These are phyloP conservation scores for Rhodophaea formosa DNA, from an alignment of 2,888 invertebrate genomes.

Conservation along the genomic window DNA sequence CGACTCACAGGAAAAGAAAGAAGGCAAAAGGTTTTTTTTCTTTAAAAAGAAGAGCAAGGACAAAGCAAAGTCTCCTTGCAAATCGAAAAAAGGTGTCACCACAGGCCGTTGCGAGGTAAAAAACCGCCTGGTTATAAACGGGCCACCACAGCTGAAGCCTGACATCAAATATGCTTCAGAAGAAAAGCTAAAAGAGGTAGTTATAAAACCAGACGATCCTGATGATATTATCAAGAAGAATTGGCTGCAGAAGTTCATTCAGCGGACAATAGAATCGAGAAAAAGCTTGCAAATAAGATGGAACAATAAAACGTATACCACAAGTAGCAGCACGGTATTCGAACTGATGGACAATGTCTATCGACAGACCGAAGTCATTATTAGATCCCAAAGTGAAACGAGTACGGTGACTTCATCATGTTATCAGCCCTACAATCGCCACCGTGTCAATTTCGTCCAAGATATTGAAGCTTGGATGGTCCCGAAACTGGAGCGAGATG, in stretches of 20 bases:
- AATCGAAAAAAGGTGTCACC: conserved; percentile 52
- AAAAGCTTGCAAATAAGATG: conserved; percentile 60
- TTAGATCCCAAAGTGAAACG: conserved; percentile 54
- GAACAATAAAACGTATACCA: conserved; percentile 58
- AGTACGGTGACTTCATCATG: conserved; percentile 43
- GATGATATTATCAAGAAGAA: conserved; percentile 44
- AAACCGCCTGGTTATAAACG: conserved; percentile 54
- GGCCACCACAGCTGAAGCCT: conserved; percentile 30
- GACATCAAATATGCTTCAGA: background rate
- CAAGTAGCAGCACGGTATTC: conserved; percentile 61
- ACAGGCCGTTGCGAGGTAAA: conserved; percentile 61
- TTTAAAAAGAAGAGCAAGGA: conserved; percentile 55
- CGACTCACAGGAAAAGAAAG: conserved; percentile 38
- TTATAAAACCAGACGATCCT: conserved; percentile 28
- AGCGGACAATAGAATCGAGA: conserved; percentile 46
- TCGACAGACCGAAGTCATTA: conserved; percentile 46
- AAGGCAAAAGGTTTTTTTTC: conserved; percentile 56
- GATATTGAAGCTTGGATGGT: conserved; percentile 69
- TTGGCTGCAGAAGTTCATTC: conserved; percentile 56
- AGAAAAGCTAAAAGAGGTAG: background rate
- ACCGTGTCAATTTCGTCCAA: conserved; percentile 50
- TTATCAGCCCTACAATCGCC: conserved; percentile 38
- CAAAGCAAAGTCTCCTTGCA: conserved; percentile 38
- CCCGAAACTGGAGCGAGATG: conserved; percentile 42
- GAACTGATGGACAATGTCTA: conserved; percentile 58